Conservation (phyloP, 2,888 invertebrate species). For the Eumacrocentrus americanus region DNA sequence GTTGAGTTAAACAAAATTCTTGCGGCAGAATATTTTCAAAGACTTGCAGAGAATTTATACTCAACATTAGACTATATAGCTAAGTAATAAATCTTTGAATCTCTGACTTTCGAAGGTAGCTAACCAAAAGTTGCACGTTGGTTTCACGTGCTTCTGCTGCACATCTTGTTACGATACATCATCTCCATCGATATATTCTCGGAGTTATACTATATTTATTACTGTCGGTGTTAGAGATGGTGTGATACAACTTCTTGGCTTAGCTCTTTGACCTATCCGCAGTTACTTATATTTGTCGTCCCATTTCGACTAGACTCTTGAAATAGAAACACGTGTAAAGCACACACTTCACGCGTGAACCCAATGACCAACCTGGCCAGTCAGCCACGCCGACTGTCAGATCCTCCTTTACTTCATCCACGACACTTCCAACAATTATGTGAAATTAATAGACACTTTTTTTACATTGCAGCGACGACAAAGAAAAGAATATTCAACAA, state of each 20-base stretch:
- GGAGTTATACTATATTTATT: background rate
- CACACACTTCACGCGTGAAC: conserved; percentile 37
- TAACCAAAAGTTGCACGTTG: conserved; percentile 1
- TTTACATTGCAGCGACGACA: too few species aligned
- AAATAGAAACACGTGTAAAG: conserved; percentile 40
- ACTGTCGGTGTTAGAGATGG: background rate
- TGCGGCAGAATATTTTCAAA: background rate
- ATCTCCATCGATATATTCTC: background rate
- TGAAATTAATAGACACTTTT: background rate
- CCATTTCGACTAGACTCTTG: conserved; percentile 21
- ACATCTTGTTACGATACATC: too few species aligned
- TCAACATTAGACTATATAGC: background rate
- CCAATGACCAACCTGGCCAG: conserved; percentile 31
- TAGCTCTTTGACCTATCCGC: background rate
- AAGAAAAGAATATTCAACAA: too few species aligned
- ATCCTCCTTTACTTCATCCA: background rate
- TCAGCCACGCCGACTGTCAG: conserved; percentile 16
- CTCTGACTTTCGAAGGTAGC: background rate
- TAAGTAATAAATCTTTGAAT: background rate
- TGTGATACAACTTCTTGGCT: background rate
- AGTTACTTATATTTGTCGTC: conserved; percentile 12
- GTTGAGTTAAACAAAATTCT: too few species aligned
- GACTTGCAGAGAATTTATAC: background rate
- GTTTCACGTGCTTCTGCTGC: background rate
- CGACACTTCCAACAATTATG: background rate